Evolutionary conservation across 2,113 vertebrate species (phyloP).

Genomic region (Rhinichthys klamathensis): DNA sequence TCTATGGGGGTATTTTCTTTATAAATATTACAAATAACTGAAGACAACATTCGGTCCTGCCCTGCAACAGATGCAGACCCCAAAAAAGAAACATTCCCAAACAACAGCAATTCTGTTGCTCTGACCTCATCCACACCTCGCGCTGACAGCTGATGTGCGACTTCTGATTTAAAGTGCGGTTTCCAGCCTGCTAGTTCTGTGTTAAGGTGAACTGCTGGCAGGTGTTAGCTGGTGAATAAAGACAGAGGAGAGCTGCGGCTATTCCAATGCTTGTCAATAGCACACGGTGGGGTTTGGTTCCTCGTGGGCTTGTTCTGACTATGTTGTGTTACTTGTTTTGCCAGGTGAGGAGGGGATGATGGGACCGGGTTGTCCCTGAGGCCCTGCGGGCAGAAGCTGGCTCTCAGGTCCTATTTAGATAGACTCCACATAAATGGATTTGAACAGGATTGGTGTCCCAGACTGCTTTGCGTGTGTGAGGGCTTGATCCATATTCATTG

Average conservation of each 20-base stretch:
- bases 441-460: constrained; percentile 45
- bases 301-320: constrained; percentile 31
- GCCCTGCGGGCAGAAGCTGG: constrained; percentile 35
- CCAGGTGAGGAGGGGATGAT: constrained; percentile 38
- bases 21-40: constrained; percentile 24
- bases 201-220: constrained; percentile 23
- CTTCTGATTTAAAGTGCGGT: constrained; percentile 16
- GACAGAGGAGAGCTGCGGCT: constrained; percentile 8
- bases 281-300: not conserved
- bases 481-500: constrained; percentile 60
- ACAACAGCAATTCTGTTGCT: not conserved
- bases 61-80: constrained; percentile 21
- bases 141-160: constrained; percentile 16
- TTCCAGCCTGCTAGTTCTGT: constrained; percentile 7
- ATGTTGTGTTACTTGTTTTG: constrained; percentile 49
- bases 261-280: constrained; percentile 21
- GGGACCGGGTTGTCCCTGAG: constrained; percentile 31
- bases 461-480: constrained; percentile 23
- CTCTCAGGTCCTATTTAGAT: constrained; percentile 55
- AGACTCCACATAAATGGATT: constrained; percentile 51
- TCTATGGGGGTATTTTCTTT: not conserved
- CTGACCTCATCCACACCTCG: constrained; percentile 19
- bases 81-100: not conserved
- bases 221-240: constrained; percentile 46
- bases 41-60: not conserved